These are phyloP conservation scores for Chionoecetes opilio DNA, from an alignment of 1,140 invertebrate genomes.

Conservation along the genomic window DNA sequence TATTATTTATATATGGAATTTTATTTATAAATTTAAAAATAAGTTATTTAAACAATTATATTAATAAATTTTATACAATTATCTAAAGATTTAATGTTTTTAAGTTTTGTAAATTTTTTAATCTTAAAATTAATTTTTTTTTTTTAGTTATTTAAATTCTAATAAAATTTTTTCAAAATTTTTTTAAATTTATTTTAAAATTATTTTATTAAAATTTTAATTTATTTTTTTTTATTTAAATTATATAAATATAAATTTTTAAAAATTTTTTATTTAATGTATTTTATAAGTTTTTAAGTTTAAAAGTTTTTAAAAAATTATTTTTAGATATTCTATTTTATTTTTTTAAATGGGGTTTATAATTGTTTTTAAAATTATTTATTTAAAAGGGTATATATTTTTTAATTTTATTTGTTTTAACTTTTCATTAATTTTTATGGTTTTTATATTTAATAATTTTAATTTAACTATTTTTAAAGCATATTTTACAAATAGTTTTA, in stretches of 20 bases:
- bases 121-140: background rate
- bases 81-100: background rate
- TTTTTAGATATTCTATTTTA: background rate
- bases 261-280: background rate
- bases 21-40: background rate
- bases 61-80: background rate
- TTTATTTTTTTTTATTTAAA: constrained; percentile 41
- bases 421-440: background rate
- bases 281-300: background rate
- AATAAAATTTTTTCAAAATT: background rate
- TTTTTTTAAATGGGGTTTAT: background rate
- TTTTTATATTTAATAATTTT: constrained; percentile 29
- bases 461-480: background rate
- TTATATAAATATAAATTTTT: background rate
- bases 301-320: background rate
- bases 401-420: constrained; percentile 21
- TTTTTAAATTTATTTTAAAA: background rate
- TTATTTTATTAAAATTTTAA: background rate
- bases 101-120: background rate
- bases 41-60: background rate
- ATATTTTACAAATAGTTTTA: background rate
- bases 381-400: background rate
- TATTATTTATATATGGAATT: background rate
- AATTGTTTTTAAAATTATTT: background rate
- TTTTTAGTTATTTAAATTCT: background rate